Percentiles rank a stretch among this genome's conserved stretches.
These are phyloP conservation scores for Pomatostomus ruficeps DNA, from an alignment of 2,113 vertebrate genomes.

Conservation along the genomic window DNA sequence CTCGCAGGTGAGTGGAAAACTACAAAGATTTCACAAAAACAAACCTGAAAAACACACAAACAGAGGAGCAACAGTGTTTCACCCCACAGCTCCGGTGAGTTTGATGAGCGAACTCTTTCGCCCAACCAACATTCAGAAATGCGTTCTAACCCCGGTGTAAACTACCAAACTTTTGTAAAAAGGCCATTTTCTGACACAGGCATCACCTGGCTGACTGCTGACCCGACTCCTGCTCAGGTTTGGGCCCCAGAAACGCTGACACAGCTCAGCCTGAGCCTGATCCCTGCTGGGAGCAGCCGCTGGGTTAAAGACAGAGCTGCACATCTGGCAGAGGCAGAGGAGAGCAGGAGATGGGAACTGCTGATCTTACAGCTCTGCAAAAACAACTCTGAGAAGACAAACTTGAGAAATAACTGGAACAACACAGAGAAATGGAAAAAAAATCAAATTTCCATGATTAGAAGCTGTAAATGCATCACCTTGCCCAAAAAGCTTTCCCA, in stretches of 20 bases:
- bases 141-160: not conserved
- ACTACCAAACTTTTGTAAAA: not conserved
- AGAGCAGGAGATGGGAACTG: not conserved
- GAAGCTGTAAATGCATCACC: not conserved
- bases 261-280: not conserved
- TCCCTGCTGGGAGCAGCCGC: not conserved
- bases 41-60: not conserved
- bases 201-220: not conserved
- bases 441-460: not conserved
- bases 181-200: not conserved
- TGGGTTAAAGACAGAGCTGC: not conserved
- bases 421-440: not conserved
- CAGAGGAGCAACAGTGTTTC: not conserved
- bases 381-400: not conserved
- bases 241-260: not conserved
- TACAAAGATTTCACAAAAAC: not conserved
- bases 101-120: not conserved
- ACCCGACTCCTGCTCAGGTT: not conserved
- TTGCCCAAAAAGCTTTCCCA: not conserved
- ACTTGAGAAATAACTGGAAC: not conserved
- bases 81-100: not conserved
- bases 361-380: not conserved
- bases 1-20: not conserved
- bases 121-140: not conserved
- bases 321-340: rapidly evolving